A percentile compares a stretch with the other conserved stretches of the same genome.
These are phyloP conservation scores for Esperia sulphurella DNA, from an alignment of 2,888 invertebrate genomes.

Conservation along the genomic window DNA sequence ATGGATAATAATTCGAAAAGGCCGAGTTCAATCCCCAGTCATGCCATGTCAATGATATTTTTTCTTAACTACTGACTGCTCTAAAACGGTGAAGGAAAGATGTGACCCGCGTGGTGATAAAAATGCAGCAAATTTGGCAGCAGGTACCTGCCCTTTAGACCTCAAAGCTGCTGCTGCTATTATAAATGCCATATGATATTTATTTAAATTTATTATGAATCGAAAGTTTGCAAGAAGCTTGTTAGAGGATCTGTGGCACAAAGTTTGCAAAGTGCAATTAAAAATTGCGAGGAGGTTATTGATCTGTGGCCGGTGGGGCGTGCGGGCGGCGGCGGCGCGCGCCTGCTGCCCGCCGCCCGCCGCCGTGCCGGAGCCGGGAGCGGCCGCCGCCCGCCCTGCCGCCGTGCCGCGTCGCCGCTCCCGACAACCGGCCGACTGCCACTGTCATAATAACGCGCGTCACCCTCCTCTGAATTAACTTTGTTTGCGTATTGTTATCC, in stretches of 20 bases:
- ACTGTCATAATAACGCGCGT: slow-evolving; percentile 50
- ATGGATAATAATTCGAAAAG: too few relatives aligned
- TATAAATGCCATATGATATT: too few relatives aligned
- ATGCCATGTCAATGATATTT: too few relatives aligned
- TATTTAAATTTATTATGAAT: neutral
- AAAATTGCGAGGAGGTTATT: slow-evolving; percentile 23
- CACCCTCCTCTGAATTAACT: slow-evolving; percentile 59
- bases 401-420: slow-evolving; percentile 20
- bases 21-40: too few relatives aligned
- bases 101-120: too few relatives aligned
- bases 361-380: slow-evolving; percentile 23
- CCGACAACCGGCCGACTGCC: slow-evolving; percentile 24
- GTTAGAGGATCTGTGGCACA: neutral
- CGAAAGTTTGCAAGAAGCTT: neutral
- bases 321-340: slow-evolving; percentile 6
- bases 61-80: too few relatives aligned
- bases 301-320: slow-evolving; percentile 18
- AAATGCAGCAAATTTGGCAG: too few relatives aligned
- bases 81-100: too few relatives aligned
- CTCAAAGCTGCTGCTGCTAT: too few relatives aligned
- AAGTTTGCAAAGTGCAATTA: slow-evolving; percentile 6
- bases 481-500: slow-evolving; percentile 61
- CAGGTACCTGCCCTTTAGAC: too few relatives aligned
- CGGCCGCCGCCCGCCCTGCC: slow-evolving; percentile 15
- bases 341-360: slow-evolving; percentile 19